Evolutionary conservation across 1,140 invertebrate species (phyloP).

Genomic region (Cataglyphis hispanica): DNA sequence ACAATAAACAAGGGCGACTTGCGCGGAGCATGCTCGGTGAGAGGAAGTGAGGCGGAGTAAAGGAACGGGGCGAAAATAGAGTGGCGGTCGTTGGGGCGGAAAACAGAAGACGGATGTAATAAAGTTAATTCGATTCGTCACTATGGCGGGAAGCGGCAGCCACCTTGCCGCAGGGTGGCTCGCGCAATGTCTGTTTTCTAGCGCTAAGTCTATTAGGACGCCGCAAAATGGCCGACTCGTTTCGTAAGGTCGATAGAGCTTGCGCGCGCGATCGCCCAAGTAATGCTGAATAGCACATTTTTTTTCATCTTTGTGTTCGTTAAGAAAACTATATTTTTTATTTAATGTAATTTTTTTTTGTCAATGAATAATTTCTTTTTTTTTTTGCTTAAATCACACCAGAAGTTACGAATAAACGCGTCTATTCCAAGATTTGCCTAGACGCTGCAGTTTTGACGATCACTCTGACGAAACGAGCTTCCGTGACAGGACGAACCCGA

Average conservation of each 20-base stretch:
- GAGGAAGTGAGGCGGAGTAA: conserved; percentile 22
- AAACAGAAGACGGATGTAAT: conserved; percentile 84
- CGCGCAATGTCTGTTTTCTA: conserved; percentile 81
- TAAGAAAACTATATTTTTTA: too few relatives aligned
- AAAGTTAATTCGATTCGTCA: conserved; percentile 85
- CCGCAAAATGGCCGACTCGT: conserved; percentile 77
- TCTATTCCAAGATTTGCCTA: neutral
- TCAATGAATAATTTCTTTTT: too few relatives aligned
- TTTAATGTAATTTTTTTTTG: neutral
- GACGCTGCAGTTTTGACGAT: neutral
- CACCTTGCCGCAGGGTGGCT: conserved; percentile 62
- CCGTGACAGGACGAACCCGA: conserved; percentile 16
- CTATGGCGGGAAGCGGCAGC: conserved; percentile 63
- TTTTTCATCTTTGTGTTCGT: neutral
- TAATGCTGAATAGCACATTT: neutral
- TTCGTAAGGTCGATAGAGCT: conserved; percentile 64
- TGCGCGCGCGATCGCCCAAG: neutral
- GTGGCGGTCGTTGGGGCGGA: conserved; percentile 76
- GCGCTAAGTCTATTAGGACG: conserved; percentile 80
- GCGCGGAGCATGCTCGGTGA: neutral
- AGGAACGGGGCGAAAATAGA: conserved; percentile 72
- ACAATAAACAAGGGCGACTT: neutral
- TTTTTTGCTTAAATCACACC: neutral
- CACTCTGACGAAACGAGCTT: neutral
- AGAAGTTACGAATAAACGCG: neutral